Base-by-base conservation (phyloP, 2,888 invertebrate species). In the Agrilus mali region DNA sequence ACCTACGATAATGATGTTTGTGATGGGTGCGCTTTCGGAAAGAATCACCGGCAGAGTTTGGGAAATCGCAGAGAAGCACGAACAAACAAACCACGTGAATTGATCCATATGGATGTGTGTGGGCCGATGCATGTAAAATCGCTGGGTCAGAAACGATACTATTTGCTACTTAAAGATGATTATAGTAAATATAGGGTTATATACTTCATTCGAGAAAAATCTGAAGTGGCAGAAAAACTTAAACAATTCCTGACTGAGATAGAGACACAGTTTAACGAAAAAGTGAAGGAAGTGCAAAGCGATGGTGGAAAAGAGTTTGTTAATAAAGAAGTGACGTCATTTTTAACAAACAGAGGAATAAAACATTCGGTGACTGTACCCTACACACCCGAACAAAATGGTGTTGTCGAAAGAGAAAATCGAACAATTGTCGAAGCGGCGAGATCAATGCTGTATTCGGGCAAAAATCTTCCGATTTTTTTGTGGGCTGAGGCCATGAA, bases 291-390 rank as follows among this genome's bases (percentile, higher is more conserved):
- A 43, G 32, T 55, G 35, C 46, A 43, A n/a, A 48, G 42, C 6
- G 52, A 53, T 33, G 50, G 50, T 10, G 53, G 51, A 2, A 46
- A 14, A 36, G 53, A 55, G 36, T 55, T 41, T 42, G 40, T 39
- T 7, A 52, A 53, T 45, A 39, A 41, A 35, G 22, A 40, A 1
- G 35, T 53, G 7, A 42, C 42, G 14, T 12, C 36, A 8, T 48
- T 50, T 33, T 35, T 48, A 35, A 36, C 16, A 4, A 36, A 36
- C 2, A 38, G 43, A 7, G 55, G 52, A 1, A 51, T 55, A 20
- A 50, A 46, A 32, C 46, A 46, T 27, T 33, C 36, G 33, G 27
- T 42, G 14, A 48, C 41, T 39, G 33, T 36, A 31, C 46, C 44
- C n/a, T 47, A 49, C 31, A 47, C 47, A 10, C 43, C 44, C 8